phyloP scores from a whole-genome alignment of 2,113 vertebrate genomes.

The Cavia aperea region DNA sequence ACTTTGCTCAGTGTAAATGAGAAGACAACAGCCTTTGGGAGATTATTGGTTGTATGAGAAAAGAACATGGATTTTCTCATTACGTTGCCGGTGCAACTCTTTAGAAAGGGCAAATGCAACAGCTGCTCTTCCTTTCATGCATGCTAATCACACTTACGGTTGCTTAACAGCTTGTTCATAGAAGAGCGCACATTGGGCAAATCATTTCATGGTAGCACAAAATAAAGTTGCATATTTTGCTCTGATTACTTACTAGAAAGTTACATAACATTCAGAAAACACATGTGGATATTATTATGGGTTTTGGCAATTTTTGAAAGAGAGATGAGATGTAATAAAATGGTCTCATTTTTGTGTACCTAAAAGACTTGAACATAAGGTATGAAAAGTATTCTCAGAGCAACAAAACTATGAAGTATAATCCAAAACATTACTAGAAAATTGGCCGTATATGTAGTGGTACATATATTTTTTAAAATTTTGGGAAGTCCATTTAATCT shows the following conservation, averaged over 20 bases:
- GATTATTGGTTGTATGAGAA: background rate
- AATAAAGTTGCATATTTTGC: background rate
- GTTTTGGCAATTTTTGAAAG: background rate
- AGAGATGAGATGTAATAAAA: slow-evolving; percentile 18
- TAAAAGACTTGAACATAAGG: background rate
- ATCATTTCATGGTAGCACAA: background rate
- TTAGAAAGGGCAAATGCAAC: background rate
- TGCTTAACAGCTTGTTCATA: background rate
- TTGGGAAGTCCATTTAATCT: background rate
- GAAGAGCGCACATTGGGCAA: background rate
- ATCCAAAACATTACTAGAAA: background rate
- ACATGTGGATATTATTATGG: background rate
- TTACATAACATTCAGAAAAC: slow-evolving; percentile 1
- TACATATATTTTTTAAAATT: background rate
- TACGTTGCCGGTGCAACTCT: background rate
- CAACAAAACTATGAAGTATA: background rate
- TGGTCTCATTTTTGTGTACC: background rate
- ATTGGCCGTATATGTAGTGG: background rate
- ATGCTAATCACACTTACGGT: background rate
- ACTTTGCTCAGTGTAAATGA: background rate
- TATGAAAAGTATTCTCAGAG: background rate
- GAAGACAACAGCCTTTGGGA: background rate
- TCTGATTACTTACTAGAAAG: background rate
- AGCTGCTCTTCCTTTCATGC: background rate
- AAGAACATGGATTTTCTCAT: slow-evolving; percentile 7